phyloP scores from a whole-genome alignment of 2,888 invertebrate genomes.

The Drosophila stalkeri region DNA sequence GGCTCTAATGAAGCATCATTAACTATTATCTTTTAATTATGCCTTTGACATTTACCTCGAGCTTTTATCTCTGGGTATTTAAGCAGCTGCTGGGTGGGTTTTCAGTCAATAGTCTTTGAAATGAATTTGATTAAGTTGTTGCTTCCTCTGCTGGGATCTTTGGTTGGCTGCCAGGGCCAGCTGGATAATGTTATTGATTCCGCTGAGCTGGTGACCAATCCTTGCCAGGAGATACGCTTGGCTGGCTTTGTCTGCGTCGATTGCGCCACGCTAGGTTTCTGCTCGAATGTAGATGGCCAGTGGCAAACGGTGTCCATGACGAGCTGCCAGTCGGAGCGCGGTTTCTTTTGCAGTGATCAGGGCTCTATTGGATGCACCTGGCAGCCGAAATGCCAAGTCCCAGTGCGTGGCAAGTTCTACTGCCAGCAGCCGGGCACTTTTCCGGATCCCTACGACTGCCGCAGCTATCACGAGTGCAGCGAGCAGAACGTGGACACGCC shows the following conservation, averaged over 20 bases:
- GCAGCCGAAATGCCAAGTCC: constrained; percentile 63
- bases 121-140: constrained; percentile 48
- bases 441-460: constrained; percentile 83
- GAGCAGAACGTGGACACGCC: constrained; percentile 60
- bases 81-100: constrained; percentile 9
- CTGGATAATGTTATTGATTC: constrained; percentile 35
- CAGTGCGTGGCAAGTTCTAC: constrained; percentile 69
- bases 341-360: constrained; percentile 75
- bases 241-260: constrained; percentile 74
- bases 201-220: constrained; percentile 57
- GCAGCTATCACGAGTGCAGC: constrained; percentile 80
- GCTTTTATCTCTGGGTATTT: constrained; percentile 49
- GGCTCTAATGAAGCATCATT: constrained; percentile 23
- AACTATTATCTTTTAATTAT: constrained; percentile 54
- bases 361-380: constrained; percentile 65
- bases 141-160: constrained; percentile 17
- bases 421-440: constrained; percentile 75
- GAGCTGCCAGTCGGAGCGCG: constrained; percentile 58
- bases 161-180: constrained; percentile 20
- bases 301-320: constrained; percentile 68
- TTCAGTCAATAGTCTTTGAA: constrained; percentile 39
- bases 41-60: constrained; percentile 23
- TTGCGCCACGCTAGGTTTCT: constrained; percentile 71
- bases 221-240: constrained; percentile 66
- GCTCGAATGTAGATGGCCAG: constrained; percentile 49